Evolutionary conservation across 2,888 invertebrate genomes (phyloP), one percentile per base, ranked within the genome.

Genomic region (Zygogramma bicolorata): DNA sequence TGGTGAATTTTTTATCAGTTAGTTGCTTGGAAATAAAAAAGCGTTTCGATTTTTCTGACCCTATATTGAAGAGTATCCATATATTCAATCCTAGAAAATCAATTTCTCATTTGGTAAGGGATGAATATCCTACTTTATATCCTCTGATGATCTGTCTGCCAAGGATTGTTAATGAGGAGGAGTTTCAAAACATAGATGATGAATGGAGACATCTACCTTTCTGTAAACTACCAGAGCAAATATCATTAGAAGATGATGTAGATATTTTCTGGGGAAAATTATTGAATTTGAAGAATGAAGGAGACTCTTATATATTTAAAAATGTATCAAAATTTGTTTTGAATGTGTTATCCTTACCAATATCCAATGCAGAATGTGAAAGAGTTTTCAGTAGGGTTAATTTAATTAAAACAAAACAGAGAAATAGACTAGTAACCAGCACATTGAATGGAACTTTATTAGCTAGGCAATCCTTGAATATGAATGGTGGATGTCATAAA

Each of bases 1-100:
- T 38, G 34, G 49, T 65, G 29, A 27, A 49, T 65, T 29, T n/a
- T 46, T 53, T 20, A 65, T 49, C 18, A n/a, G 65, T 49, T 5
- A 18, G 20, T 22, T 65, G 65, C 18, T 13, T n/a, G 18, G 46
- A 65, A 65, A 65, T 65, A 18, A 65, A 65, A 65, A 65, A 31
- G 20, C 25, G 65, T 7, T 49, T 46, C 31, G 65, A 29, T 31
- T 49, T 59, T 31, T 20, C 29, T 18, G 59, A 59, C 20, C 59
- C 58, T 27, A 7, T 59, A 15, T 34, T 59, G 29, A 18, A 6
- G 27, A 46, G n/a, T 46, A 29, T 49, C 3, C 18, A 18, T 29
- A 29, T 65, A 15, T 49, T 65, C 13, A 65, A 65, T 29, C 65
- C 65, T 31, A 15, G 20, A n/a, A 27, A 34, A 59, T 31, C 59